Base-by-base conservation (phyloP, 1,140 invertebrate species). In the Hyposmocoma kahamanoa region DNA sequence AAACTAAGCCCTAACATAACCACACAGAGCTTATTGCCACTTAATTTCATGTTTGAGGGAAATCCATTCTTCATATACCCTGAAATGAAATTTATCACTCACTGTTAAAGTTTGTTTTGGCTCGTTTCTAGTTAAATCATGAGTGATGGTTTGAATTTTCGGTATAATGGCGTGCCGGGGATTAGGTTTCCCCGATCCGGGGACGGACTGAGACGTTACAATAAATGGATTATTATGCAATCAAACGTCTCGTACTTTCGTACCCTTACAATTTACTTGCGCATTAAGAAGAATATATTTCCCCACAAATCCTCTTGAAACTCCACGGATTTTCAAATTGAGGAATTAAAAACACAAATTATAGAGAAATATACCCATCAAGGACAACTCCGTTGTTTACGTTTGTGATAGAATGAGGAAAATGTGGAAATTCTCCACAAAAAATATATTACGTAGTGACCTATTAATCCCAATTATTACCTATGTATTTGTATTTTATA, bases 171-270 rank as follows among this genome's bases (percentile, higher is more conserved):
- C 71, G 67, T 62, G 52, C 68, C 70, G 59, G 74, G 76, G 74
- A 82, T 80, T 84, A 77, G 72, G 80, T 80, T 84, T 74, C 67
- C 80, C 73, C 71, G 63, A 72, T 70, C 62, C 59, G 53, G 59
- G 62, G 57, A 44, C 20, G 42, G 52, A 56, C 53, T 66, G 67
- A 69, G 67, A 72, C 62, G 64, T 57, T 65, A 60, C 63, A 65
- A 62, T 75, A 73, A 77, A 71, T 64, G 62, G 63, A 72, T 75
- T 77, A 75, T 76, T 72, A 68, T 77, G 61, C 72, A 75, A 82
- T 77, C 69, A 61, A 58, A 63, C 57, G 52, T 54, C 51, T 50
- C 56, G 46, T 42, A 45, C 19, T 30, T 6, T 10, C 5, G 11
- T n/a, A 36, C 32, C n/a, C 32, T 17, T 36, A 36, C 32, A 36